A percentile compares a stretch with the other conserved stretches of the same genome.
Evolutionary conservation across 2,888 invertebrate species (phyloP).

Genomic region (Philereme transversata): DNA sequence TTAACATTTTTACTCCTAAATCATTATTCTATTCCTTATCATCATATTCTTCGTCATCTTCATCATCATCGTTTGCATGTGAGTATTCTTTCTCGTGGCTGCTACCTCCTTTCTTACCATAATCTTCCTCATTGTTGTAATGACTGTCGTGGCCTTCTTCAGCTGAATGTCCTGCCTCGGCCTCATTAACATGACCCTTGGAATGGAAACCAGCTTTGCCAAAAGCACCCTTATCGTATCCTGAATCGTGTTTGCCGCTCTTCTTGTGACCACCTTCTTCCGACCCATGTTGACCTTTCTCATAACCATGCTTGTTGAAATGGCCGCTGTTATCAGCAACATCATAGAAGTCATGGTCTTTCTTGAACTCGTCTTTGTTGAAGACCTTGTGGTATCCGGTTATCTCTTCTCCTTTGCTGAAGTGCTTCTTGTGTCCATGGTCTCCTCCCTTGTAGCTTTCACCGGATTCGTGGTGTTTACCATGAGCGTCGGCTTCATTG

Average conservation of each 20-base stretch:
- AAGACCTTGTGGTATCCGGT: slow-evolving; percentile 89
- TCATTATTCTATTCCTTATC: slow-evolving; percentile 49
- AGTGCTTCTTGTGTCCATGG: slow-evolving; percentile 83
- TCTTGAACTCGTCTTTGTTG: slow-evolving; percentile 91
- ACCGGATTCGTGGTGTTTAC: slow-evolving; percentile 79
- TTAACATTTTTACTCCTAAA: slow-evolving; percentile 58
- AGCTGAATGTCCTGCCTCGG: slow-evolving; percentile 81
- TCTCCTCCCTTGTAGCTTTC: slow-evolving; percentile 82
- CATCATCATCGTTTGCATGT: slow-evolving; percentile 64
- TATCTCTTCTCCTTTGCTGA: slow-evolving; percentile 88
- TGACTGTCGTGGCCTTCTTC: slow-evolving; percentile 83
- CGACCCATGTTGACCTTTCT: slow-evolving; percentile 80
- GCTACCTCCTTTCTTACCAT: slow-evolving; percentile 79
- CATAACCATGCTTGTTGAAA: slow-evolving; percentile 85
- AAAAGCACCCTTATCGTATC: slow-evolving; percentile 75
- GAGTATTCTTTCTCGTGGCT: slow-evolving; percentile 75
- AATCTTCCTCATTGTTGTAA: slow-evolving; percentile 81
- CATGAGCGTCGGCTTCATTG: slow-evolving; percentile 81
- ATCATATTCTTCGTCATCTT: slow-evolving; percentile 57
- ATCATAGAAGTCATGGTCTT: slow-evolving; percentile 90
- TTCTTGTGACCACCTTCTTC: slow-evolving; percentile 83
- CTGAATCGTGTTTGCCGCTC: slow-evolving; percentile 81
- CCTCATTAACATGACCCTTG: slow-evolving; percentile 82
- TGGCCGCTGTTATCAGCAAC: slow-evolving; percentile 87
- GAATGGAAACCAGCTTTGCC: slow-evolving; percentile 84